phyloP scores from a whole-genome alignment of 2,888 invertebrate species.

The Exocentrus adspersus region DNA sequence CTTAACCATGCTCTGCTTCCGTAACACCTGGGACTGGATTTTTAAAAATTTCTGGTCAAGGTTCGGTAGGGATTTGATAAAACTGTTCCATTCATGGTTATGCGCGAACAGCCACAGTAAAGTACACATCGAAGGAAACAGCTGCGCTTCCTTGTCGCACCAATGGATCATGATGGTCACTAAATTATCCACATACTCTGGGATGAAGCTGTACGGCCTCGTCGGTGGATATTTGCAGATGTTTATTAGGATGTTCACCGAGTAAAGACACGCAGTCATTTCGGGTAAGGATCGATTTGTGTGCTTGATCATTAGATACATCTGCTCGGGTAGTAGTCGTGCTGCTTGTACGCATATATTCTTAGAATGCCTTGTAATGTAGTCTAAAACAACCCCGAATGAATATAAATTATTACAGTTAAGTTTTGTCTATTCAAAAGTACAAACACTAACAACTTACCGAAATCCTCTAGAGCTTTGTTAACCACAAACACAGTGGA shows the following conservation, averaged over 20 bases:
- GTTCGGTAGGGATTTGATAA: conserved; percentile 54
- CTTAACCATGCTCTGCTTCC: conserved; percentile 58
- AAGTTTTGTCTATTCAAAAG: no score
- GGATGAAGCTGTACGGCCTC: conserved; percentile 70
- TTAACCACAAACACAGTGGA: conserved; percentile 59
- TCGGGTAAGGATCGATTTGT: conserved; percentile 72
- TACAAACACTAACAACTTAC: conserved; percentile 47
- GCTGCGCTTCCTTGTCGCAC: conserved; percentile 72
- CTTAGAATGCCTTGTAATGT: conserved; percentile 60
- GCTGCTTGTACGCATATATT: conserved; percentile 57
- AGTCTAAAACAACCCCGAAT: conserved; percentile 62
- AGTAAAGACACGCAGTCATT: conserved; percentile 67
- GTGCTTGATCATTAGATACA: conserved; percentile 59
- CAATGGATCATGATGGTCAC: conserved; percentile 74
- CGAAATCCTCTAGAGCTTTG: conserved; percentile 61
- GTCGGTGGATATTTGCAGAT: conserved; percentile 72
- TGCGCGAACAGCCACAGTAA: conserved; percentile 75
- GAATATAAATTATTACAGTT: no score
- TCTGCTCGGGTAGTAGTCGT: conserved; percentile 56
- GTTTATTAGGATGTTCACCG: conserved; percentile 72
- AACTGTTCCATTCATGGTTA: conserved; percentile 64
- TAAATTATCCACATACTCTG: conserved; percentile 69
- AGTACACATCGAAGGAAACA: conserved; percentile 74
- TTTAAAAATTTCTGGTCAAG: conserved; percentile 50
- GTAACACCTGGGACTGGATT: conserved; percentile 50